Conservation (phyloP, 2,113 vertebrate species). For the Synodontis membranacea region DNA sequence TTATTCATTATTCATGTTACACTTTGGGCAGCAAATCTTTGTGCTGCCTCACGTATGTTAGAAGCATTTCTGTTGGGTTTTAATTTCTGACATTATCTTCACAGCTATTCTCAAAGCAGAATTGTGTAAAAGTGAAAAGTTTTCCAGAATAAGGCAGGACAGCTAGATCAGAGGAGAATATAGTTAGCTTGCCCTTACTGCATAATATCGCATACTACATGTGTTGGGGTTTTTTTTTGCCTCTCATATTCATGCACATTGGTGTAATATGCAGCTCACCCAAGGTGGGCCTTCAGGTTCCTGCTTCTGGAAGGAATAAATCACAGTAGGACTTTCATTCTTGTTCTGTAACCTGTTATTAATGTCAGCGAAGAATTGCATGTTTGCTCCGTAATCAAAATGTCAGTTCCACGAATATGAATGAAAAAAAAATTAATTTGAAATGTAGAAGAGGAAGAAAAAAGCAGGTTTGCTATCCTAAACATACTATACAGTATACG, state of each 20-base stretch:
- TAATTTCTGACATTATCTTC: neutral
- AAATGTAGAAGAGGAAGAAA: neutral
- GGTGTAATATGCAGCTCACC: slow-evolving; percentile 29
- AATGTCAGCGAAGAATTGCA: neutral
- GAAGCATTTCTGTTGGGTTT: neutral
- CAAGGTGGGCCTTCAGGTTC: slow-evolving; percentile 16
- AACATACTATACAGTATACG: neutral
- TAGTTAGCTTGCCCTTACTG: neutral
- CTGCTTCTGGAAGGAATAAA: slow-evolving; percentile 29
- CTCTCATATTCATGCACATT: slow-evolving; percentile 4
- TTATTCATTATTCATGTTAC: neutral
- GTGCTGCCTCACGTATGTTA: neutral
- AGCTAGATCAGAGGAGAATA: neutral
- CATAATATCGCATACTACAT: slow-evolving; percentile 22
- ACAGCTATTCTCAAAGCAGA: neutral
- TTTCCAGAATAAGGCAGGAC: neutral
- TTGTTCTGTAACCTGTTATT: slow-evolving; percentile 25
- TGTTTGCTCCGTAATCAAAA: neutral
- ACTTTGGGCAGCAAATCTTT: neutral
- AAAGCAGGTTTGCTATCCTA: neutral
- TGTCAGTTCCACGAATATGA: neutral
- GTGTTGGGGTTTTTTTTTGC: neutral
- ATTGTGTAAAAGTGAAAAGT: neutral
- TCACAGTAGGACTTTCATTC: slow-evolving; percentile 15
- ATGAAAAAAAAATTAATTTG: neutral